Base-by-base conservation (phyloP, 2,888 invertebrate genomes). In the Nemoura dubitans region DNA sequence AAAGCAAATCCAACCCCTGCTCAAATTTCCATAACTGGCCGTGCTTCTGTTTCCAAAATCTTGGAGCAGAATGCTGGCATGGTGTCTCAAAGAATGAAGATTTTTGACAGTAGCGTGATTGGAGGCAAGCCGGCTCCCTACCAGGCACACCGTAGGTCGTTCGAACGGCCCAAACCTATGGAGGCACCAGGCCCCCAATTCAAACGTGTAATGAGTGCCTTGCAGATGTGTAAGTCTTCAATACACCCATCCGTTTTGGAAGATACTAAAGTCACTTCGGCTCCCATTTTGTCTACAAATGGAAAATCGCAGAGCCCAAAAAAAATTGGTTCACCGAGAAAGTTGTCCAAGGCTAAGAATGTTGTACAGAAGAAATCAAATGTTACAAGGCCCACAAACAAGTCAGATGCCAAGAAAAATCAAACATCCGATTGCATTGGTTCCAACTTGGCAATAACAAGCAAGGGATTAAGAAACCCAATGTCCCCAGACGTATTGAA, bases 41-140 rank as follows among this genome's bases (percentile, higher is more conserved):
- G 96, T 87, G 95, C 95, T 0, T 96, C 96, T 0, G 94, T 96
- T 16, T 95, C 95, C 27, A 94, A 95, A 89, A 90, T 96, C 42
- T 92, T 96, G 30, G 93, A 93, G 83, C 95, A 96, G 91, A 96
- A 96, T 90, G 96, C 95, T 6, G 97, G 96, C 7, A 96, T 96
- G 92, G 96, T 97, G 0, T 91, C 96, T 87, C 96, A 96, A 0
- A 96, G 96, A 92, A 96, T 96, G 0, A 95, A 94, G 90, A 92
- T 96, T 29, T 97, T 96, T 89, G 95, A 96, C 21, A 21, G 21
- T 21, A 59, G 14, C 59, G 14, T 21, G 14, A 59, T 3, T 90
- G 78, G 76, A 26, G 82, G 80, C n/a, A 81, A 36, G 36, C n/a
- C 82, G 21, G 16, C 3, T 1, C 3, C n/a, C 28, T 1, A 6